Evolutionary conservation across 2,888 invertebrate genomes (phyloP).

Genomic region (Prenolepis imparis): DNA sequence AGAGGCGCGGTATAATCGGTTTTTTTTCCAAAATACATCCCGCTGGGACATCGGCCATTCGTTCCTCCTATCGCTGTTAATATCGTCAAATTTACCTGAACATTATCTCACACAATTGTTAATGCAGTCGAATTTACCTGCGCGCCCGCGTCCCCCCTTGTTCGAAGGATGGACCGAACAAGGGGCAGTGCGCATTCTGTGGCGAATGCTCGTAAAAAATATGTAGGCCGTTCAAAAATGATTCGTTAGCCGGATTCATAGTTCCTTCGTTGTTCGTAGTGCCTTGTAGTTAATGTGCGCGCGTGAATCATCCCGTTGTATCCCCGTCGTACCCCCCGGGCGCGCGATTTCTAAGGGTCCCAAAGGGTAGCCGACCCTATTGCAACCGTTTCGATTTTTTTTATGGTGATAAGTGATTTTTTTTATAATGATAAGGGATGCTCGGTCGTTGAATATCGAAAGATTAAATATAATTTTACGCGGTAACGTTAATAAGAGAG

Average conservation of each 20-base stretch:
- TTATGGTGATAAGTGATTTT: slow-evolving; percentile 30
- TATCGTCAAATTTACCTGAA: slow-evolving; percentile 42
- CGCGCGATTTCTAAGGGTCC: slow-evolving; percentile 16
- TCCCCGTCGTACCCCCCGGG: slow-evolving; percentile 22
- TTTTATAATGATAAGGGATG: slow-evolving; percentile 25
- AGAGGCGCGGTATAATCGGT: not conserved
- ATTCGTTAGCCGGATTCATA: slow-evolving; percentile 50
- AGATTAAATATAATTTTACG: not conserved
- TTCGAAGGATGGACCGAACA: not conserved
- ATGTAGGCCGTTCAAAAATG: slow-evolving; percentile 41
- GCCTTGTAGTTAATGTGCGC: slow-evolving; percentile 41
- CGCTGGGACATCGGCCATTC: slow-evolving; percentile 3
- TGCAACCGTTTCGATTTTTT: slow-evolving; percentile 33
- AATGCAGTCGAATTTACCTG: slow-evolving; percentile 48
- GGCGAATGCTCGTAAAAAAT: slow-evolving; percentile 25
- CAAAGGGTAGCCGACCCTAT: slow-evolving; percentile 23
- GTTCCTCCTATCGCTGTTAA: slow-evolving; percentile 21
- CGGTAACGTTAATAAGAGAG: not conserved
- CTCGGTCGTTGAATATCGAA: slow-evolving; percentile 2
- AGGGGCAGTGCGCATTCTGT: not conserved
- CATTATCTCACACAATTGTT: slow-evolving; percentile 30
- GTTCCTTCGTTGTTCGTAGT: slow-evolving; percentile 22
- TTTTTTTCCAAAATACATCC: not conserved
- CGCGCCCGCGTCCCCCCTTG: not conserved
- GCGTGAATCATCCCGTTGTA: slow-evolving; percentile 58